phyloP scores from a whole-genome alignment of 2,797 vertebrate genomes.

The Bradypodion ventrale region DNA sequence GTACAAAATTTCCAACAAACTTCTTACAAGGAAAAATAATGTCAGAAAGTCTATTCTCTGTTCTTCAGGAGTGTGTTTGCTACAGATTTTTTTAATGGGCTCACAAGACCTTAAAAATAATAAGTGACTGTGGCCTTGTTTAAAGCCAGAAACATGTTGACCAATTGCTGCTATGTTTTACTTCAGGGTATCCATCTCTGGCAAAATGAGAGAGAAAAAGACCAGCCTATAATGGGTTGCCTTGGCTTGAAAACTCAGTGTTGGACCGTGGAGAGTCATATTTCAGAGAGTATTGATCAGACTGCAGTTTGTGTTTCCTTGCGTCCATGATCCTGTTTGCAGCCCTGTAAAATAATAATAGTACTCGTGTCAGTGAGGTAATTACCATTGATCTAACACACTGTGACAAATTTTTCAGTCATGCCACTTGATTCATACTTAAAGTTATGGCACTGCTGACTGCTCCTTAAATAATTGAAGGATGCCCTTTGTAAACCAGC shows the following conservation, averaged over 20 bases:
- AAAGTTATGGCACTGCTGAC: conserved; percentile 77
- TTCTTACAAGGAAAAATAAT: background rate
- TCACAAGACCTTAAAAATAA: conserved; percentile 72
- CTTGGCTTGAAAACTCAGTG: conserved; percentile 89
- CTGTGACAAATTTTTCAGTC: conserved; percentile 89
- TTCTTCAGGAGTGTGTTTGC: conserved; percentile 53
- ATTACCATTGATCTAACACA: conserved; percentile 98
- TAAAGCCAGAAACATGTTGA: conserved; percentile 75
- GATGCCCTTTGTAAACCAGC: conserved; percentile 76
- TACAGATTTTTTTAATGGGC: conserved; percentile 67
- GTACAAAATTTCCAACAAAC: background rate
- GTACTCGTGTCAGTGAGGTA: conserved; percentile 97
- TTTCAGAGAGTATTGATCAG: conserved; percentile 93
- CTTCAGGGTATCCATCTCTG: conserved; percentile 75
- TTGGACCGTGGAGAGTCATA: conserved; percentile 89
- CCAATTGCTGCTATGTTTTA: conserved; percentile 75
- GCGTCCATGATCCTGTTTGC: conserved; percentile 85
- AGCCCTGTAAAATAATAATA: conserved; percentile 99
- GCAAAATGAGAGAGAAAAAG: conserved; percentile 63
- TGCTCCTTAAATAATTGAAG: conserved; percentile 78
- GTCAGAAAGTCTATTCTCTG: conserved; percentile 13
- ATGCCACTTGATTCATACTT: conserved; percentile 88
- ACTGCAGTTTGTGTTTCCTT: conserved; percentile 78
- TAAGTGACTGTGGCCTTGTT: conserved; percentile 75
- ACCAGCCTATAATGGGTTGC: conserved; percentile 88